These are phyloP conservation scores for Lytechinus pictus DNA, from an alignment of 35 echinoderm and acorn worm genomes.

Conservation along the genomic window DNA sequence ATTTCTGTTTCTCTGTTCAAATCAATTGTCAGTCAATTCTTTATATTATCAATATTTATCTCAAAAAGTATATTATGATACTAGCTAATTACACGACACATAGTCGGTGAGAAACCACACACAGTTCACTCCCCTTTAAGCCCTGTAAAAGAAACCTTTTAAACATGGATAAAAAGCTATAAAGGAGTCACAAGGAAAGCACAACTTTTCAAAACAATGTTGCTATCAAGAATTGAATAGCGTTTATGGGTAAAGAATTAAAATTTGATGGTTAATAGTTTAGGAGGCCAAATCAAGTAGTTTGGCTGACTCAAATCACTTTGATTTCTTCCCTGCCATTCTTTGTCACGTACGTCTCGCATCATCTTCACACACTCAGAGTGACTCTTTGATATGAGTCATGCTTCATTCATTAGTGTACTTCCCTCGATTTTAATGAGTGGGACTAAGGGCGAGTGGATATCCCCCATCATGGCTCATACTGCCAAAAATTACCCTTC, in stretches of 20 bases:
- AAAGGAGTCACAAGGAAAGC: background rate
- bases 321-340: background rate
- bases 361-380: background rate
- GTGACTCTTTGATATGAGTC: background rate
- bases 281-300: background rate
- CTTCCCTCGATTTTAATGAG: slow-evolving; percentile 18
- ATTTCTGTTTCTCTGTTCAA: no score
- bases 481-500: slow-evolving; percentile 11
- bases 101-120: no score
- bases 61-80: no score
- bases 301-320: background rate
- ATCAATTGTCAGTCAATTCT: no score
- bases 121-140: no score
- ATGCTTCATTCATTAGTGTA: slow-evolving; percentile 45
- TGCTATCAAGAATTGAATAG: background rate
- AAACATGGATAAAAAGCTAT: background rate
- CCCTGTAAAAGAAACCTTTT: background rate
- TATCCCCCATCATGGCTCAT: background rate
- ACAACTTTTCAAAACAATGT: background rate
- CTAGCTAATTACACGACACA: no score
- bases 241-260: no score
- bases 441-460: background rate
- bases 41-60: no score
- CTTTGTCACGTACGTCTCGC: background rate
- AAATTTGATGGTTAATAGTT: background rate